Evolutionary conservation across 2,888 invertebrate genomes (phyloP), one percentile per base, ranked within the genome.

Genomic region (Dione juno): DNA sequence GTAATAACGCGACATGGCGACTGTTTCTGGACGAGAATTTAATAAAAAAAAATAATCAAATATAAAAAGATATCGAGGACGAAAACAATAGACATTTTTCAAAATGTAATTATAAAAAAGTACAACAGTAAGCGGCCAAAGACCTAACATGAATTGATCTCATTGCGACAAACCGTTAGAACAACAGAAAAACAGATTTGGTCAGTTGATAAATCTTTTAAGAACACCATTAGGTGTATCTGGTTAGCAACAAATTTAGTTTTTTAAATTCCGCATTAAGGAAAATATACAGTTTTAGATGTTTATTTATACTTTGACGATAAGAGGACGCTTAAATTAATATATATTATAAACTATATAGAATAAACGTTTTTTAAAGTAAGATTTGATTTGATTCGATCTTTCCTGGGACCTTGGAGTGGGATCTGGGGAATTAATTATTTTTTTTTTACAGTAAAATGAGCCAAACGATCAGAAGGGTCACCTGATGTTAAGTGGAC

Each of bases 91-190:
- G 14, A n/a, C 0, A 14, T 37, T 37, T 10, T 37, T 35, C 3
- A 0, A 37, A 54, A 37, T 54, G 10, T 35, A 43, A 21, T 19
- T 35, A 45, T 19, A n/a, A 43, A 10, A n/a, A 41, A 40, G 40
- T 53, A 57, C 16, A 40, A 57, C 40, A 13, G 57, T 57, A 57
- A 57, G 57, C 37, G 57, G 57, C 16, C 57, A 57, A 57, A 40
- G 37, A 57, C 37, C 57, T 19, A 37, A 57, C 57, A 57, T n/a
- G 57, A 40, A 40, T 40, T 16, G 57, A 35, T 40, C 37, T 57
- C 37, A 16, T 57, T 16, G 54, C 16, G 40, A 40, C 37, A 1
- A n/a, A 54, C 57, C 57, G 57, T 57, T 57, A 57, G 57, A 57
- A 16, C 16, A 40, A 37, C 16, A 37, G 40, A 37, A 57, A 37